Evolutionary conservation across 2,113 vertebrate species (phyloP), one percentile per base, ranked within the genome.

Genomic region (Centropus unirufus): DNA sequence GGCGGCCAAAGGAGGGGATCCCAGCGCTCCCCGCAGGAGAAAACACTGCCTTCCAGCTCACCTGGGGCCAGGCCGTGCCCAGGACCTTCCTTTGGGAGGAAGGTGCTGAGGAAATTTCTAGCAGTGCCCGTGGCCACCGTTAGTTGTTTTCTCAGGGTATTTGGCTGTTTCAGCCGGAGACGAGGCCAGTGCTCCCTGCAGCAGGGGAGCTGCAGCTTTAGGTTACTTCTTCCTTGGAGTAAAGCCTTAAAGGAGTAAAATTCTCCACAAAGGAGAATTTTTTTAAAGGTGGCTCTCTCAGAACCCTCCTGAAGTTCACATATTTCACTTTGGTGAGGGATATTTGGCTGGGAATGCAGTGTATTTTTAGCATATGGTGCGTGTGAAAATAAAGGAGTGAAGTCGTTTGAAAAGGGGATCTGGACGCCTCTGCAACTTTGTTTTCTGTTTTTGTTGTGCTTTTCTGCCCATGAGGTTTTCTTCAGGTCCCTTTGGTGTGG

Each of bases 21-120:
- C 0, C 9, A 9, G 66, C 4, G 12, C 92, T 59, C 68, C 75
- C 4, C 0, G 3, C 32, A 64, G 1, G 24, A 21, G 2, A 3
- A 2, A 42, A 2, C 5, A 1, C 22, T 34, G 7, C 19, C 75
- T 21, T 3, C 39, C 9, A 30, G 24, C 68, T 67, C n/a, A 1
- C 68, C 82, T 2, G 70, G 2, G 5, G 1, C 23, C 8, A 7
- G 4, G 64, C 82, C 0, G 1, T 4, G 26, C 8, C 55, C 87
- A 2, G 83, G 19, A 6, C 24, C 68, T 49, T 22, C 39, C 44
- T 32, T 7, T 2, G 4, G 3, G 6, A 21, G 70, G 39, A 77
- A 40, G 59, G 68, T 23, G 82, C 88, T 2, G 27, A 76, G 91
- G 94, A 94, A 92, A 79, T 80, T 83, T 93, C 94, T 7, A 42